Conservation (phyloP, 2,888 invertebrate species). For the Papilio protenor region DNA sequence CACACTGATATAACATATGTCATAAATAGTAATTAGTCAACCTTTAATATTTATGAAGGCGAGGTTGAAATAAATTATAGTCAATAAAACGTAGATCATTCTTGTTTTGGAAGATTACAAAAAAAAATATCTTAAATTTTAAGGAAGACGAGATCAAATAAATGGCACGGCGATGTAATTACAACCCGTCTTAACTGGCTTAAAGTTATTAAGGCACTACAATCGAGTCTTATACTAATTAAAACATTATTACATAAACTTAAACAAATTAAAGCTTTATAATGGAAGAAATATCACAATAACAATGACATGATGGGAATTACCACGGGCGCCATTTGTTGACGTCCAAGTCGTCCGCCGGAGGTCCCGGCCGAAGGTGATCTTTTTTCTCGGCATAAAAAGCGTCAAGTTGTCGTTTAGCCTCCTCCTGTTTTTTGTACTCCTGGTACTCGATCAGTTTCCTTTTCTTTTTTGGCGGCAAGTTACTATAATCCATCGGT, state of each 20-base stretch:
- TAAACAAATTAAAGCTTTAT: constrained; percentile 82
- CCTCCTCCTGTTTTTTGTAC: constrained; percentile 81
- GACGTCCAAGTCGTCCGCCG: constrained; percentile 67
- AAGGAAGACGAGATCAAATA: constrained; percentile 78
- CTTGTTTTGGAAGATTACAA: constrained; percentile 41
- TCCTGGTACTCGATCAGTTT: constrained; percentile 82
- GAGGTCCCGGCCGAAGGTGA: constrained; percentile 61
- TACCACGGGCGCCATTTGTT: constrained; percentile 81
- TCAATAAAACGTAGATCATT: constrained; percentile 16
- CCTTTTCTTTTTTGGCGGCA: constrained; percentile 83
- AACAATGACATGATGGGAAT: constrained; percentile 45
- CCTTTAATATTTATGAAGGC: constrained; percentile 30
- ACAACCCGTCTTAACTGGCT: constrained; percentile 39
- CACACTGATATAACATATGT: constrained; percentile 32
- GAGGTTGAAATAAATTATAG: constrained; percentile 20
- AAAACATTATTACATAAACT: constrained; percentile 61
- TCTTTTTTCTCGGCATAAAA: constrained; percentile 73
- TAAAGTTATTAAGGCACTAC: constrained; percentile 58
- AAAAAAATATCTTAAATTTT: constrained; percentile 51
- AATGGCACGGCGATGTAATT: constrained; percentile 45
- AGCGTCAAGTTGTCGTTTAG: constrained; percentile 73
- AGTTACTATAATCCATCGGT: constrained; percentile 81
- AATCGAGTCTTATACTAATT: constrained; percentile 39
- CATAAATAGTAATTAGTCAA: constrained; percentile 30
- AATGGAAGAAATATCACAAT: constrained; percentile 82